Conservation (phyloP, 2,113 vertebrate genomes). For the Bubo bubo region DNA sequence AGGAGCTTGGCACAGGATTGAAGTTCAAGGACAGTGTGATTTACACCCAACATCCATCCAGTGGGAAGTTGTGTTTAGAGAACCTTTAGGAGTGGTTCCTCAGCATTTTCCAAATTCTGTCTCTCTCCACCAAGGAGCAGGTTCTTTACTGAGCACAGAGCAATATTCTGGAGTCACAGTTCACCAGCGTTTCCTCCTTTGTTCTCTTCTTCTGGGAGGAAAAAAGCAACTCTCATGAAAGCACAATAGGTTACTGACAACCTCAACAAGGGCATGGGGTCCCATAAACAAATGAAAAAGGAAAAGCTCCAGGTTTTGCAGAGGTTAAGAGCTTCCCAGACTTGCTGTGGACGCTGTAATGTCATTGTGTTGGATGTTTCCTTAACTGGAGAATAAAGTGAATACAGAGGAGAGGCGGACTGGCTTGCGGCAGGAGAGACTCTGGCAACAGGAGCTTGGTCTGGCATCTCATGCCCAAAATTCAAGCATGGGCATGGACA, state of each 20-base stretch:
- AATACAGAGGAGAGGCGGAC: not conserved
- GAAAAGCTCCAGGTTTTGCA: not conserved
- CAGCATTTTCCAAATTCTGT: not conserved
- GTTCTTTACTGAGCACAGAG: not conserved
- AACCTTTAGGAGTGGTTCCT: not conserved
- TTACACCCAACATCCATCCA: not conserved
- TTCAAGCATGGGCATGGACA: not conserved
- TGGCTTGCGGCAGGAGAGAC: not conserved
- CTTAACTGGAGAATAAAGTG: not conserved
- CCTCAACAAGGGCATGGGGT: accelerated
- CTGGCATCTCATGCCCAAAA: not conserved
- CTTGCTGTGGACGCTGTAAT: not conserved
- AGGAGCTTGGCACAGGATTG: not conserved
- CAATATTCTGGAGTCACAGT: not conserved
- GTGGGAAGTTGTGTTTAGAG: not conserved
- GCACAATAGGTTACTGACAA: not conserved
- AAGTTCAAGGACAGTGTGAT: not conserved
- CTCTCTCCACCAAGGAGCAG: not conserved
- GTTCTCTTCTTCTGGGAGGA: not conserved
- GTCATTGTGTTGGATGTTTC: not conserved
- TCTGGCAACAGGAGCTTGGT: not conserved
- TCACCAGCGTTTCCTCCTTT: not conserved
- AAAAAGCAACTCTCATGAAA: not conserved
- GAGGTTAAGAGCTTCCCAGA: not conserved
- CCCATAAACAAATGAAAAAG: not conserved